Conservation (phyloP, 1,140 invertebrate species). For the Subanguina moxae region DNA sequence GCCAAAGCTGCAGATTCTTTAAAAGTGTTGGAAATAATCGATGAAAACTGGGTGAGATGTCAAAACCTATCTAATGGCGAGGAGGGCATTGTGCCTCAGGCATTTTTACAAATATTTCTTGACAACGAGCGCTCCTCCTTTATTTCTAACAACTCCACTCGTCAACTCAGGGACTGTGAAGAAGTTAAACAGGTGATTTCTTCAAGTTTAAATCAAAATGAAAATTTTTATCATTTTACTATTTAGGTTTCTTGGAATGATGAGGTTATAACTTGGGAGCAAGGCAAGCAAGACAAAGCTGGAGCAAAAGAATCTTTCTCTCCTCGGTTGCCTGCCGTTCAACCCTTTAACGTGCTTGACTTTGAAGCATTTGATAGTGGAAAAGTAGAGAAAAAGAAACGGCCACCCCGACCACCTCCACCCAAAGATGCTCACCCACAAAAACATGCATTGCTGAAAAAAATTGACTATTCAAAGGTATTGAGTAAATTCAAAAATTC, state of each 20-base stretch:
- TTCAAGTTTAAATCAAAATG: background rate
- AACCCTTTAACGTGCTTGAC: background rate
- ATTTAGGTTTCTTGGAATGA: background rate
- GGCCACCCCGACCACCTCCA: constrained; percentile 26
- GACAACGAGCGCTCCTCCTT: constrained; percentile 17
- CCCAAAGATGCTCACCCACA: background rate
- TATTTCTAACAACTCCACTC: background rate
- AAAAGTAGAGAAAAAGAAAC: constrained; percentile 17
- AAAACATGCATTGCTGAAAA: background rate
- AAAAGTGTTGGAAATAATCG: constrained; percentile 30
- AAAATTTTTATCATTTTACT: too few species aligned
- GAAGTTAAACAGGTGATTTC: background rate
- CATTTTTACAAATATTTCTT: constrained; percentile 52
- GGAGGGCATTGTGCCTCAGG: constrained; percentile 44
- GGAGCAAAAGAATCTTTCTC: background rate
- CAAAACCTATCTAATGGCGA: constrained; percentile 41
- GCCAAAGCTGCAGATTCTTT: constrained; percentile 44
- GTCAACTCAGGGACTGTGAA: background rate
- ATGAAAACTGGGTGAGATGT: constrained; percentile 51
- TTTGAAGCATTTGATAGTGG: background rate
- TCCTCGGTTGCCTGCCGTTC: background rate
- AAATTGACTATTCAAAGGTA: too few species aligned
- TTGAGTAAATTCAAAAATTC: too few species aligned
- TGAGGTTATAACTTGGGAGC: background rate
- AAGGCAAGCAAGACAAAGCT: background rate